Base-by-base conservation (phyloP, 2,888 invertebrate species). In the Amphipyra berbera region DNA sequence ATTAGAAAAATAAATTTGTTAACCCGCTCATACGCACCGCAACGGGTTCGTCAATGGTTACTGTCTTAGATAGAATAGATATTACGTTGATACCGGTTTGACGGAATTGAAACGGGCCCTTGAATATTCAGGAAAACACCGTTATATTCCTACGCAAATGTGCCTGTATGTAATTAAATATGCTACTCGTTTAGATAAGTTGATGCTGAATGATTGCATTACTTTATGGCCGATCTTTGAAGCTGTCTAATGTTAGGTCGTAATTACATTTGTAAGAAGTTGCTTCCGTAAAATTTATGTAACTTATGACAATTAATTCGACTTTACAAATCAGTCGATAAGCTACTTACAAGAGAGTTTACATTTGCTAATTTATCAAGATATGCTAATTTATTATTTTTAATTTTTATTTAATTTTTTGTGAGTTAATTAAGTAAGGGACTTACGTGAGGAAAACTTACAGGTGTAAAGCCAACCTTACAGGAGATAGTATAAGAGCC, bases 1-100 rank as follows among this genome's bases (percentile, higher is more conserved):
- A 91, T 87, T 84, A 85, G 82, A 84, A 88, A 91, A 90, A 88
- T 86, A 88, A 80, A 81, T 85, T 86, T 89, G 83, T 84, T 83
- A 86, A 87, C 79, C 86, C 76, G 86, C 82, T 85, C 81, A 82
- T 87, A 88, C 86, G 81, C 65, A 79, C 83, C 86, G 87, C 82
- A 82, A 89, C 90, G 82, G 84, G 90, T 88, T 87, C 72, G 68
- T 68, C 63, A 78, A 79, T 78, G 73, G 79, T 74, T 75, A 70
- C 77, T 73, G 64, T 78, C 65, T 79, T 63, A 77, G 48, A 54
- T 68, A 62, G 62, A 73, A 75, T 56, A 59, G 37, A 63, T 70
- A 56, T 53, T 57, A 61, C 61, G 49, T 61, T 63, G 21, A 55
- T 74, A 81, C 81, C 75, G 78, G 82, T 81, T 78, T 66, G 59